Evolutionary conservation across 2,113 vertebrate genomes (phyloP), one percentile per base, ranked within the genome.

Genomic region (Lichenostomus cassidix): DNA sequence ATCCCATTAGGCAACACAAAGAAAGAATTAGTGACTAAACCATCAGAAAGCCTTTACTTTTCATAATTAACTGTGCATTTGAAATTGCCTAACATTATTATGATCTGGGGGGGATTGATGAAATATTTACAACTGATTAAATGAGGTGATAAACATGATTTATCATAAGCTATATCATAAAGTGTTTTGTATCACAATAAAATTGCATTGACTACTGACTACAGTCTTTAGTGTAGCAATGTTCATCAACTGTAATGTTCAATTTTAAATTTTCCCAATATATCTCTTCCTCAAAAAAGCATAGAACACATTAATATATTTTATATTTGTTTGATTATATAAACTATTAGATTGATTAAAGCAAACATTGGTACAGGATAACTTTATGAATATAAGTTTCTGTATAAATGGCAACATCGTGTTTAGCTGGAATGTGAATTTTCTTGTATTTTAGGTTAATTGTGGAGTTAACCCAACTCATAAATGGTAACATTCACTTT

Each of bases 401-500:
- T 71, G 25, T 93, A 23, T 95, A 96, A 91, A 60, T 92, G 69
- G 47, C 69, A 87, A 86, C 25, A 90, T 31, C 64, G 16, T 64
- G 60, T 95, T 97, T 84, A 90, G 44, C 50, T 76, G 76, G 96
- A 97, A 96, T 96, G 77, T 84, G 67, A 94, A 92, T 97, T 94
- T 86, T 41, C 37, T 89, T 84, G 22, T 91, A 50, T 80, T 90
- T 93, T 62, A 71, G 47, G 74, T 92, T 82, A 52, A 47, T 59
- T 46, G 5, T 85, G 59, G 59, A 87, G 77, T 59, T 87, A 63
- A 94, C 62, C 15, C 49, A 92, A n/a, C 29, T 95, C 80, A 92
- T 97, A 96, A 97, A 95, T 97, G 97, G 90, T 97, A 94, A 92
- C 25, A 28, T 86, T 69, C 76, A 76, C 63, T 86, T 91, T 95